These are phyloP conservation scores for Takifugu rubripes DNA, from an alignment of 2,797 vertebrate species.

Conservation along the genomic window DNA sequence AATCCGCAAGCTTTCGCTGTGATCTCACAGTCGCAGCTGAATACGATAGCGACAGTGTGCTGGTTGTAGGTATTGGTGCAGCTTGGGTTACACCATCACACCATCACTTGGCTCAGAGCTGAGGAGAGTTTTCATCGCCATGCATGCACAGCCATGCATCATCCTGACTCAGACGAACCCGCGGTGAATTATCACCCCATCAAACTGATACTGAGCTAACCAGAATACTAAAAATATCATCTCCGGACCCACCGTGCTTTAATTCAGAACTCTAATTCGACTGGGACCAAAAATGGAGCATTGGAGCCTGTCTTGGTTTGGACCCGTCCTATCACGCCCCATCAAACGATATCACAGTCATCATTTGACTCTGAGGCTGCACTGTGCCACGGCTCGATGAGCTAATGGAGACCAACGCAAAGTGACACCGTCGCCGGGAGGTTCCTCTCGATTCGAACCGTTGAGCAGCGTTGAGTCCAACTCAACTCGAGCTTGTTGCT, in stretches of 20 bases:
- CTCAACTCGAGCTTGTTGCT: no score
- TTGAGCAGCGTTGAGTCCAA: no score
- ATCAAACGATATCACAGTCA: constrained; percentile 22
- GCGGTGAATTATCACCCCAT: no score
- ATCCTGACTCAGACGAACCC: no score
- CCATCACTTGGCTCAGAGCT: constrained; percentile 21
- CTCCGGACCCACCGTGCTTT: no score
- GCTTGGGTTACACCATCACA: constrained; percentile 40
- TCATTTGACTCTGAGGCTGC: constrained; percentile 7
- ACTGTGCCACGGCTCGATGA: constrained; percentile 32
- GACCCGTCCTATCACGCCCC: constrained; percentile 1
- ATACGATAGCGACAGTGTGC: constrained; percentile 12
- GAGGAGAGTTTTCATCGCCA: constrained; percentile 41
- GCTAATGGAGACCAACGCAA: constrained; percentile 26
- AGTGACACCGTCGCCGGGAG: constrained; percentile 7
- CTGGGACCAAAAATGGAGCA: no score
- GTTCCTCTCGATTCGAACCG: not conserved
- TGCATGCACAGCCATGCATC: no score
- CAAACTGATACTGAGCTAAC: constrained; percentile 7
- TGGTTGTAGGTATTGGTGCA: constrained; percentile 1
- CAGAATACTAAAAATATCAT: constrained; percentile 22
- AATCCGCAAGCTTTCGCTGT: constrained; percentile 1
- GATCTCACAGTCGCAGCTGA: constrained; percentile 15
- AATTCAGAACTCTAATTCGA: no score
- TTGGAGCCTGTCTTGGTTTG: not conserved